Evolutionary conservation across 2,797 vertebrate genomes (phyloP).

Genomic region (Chromis chromis): DNA sequence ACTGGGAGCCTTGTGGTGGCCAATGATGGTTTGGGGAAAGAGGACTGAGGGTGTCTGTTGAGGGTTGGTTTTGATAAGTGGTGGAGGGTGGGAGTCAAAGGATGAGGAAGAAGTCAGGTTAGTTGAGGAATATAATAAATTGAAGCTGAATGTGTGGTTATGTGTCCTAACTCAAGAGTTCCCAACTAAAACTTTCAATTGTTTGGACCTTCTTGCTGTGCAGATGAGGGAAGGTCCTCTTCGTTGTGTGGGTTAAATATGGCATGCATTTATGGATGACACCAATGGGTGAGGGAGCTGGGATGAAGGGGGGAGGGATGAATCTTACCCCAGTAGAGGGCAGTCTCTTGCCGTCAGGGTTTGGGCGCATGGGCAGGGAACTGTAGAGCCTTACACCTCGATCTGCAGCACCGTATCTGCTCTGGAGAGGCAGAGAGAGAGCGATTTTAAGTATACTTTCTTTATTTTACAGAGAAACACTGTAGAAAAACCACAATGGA

Average conservation of each 20-base stretch:
- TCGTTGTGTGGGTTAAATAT: slow-evolving; percentile 22
- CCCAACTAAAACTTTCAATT: not conserved
- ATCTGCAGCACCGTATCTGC: slow-evolving; percentile 85
- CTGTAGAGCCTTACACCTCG: slow-evolving; percentile 87
- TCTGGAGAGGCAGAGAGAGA: slow-evolving; percentile 76
- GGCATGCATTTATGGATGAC: slow-evolving; percentile 25
- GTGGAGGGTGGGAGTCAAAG: not conserved
- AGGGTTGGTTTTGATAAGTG: too few species aligned
- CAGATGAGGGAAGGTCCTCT: not conserved
- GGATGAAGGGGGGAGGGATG: slow-evolving; percentile 12
- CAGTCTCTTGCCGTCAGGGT: slow-evolving; percentile 89
- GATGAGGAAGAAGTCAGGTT: not conserved
- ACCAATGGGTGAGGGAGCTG: slow-evolving; percentile 23
- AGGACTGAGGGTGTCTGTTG: slow-evolving; percentile 10
- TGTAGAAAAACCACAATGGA: not conserved
- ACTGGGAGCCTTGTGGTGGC: slow-evolving; percentile 34
- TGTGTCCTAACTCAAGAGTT: not conserved
- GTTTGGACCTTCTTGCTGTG: not conserved
- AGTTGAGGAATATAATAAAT: not conserved
- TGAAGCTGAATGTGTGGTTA: too few species aligned
- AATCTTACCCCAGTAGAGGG: slow-evolving; percentile 88
- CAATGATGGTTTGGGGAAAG: slow-evolving; percentile 10
- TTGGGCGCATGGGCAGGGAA: slow-evolving; percentile 86
- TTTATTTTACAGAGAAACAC: slow-evolving; percentile 5
- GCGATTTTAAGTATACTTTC: slow-evolving; percentile 28